Evolutionary conservation across 2,888 invertebrate genomes (phyloP).

Genomic region (Agonum fuliginosum): DNA sequence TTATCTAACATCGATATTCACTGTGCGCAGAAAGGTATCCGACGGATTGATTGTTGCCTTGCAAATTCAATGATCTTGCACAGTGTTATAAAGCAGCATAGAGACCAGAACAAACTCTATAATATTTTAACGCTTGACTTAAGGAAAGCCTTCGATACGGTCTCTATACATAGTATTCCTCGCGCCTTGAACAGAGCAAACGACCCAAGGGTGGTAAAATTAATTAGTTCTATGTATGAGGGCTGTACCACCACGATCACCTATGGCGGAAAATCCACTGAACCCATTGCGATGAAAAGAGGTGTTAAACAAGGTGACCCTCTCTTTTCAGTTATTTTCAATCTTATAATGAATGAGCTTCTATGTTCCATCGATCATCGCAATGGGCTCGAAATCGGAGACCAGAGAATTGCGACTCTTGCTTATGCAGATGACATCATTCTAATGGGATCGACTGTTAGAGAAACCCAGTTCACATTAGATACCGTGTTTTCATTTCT

Average conservation of each 20-base stretch:
- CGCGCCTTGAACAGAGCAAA: neutral
- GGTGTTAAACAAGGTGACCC: neutral
- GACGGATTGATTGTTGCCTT: neutral
- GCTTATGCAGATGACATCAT: neutral
- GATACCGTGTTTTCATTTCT: neutral
- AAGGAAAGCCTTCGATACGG: neutral
- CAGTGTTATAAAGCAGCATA: neutral
- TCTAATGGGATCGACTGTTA: neutral
- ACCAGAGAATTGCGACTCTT: neutral
- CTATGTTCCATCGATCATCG: neutral
- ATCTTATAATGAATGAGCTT: neutral
- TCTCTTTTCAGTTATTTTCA: neutral
- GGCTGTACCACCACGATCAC: neutral
- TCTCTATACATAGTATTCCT: neutral
- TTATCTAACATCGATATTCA: neutral
- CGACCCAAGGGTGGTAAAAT: neutral
- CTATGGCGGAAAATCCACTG: neutral
- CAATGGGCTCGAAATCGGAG: neutral
- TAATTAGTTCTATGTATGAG: neutral
- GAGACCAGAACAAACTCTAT: neutral
- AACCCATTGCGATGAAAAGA: neutral
- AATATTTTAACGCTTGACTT: neutral
- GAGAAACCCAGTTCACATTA: neutral
- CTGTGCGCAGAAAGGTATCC: neutral
- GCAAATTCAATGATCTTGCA: neutral